Evolutionary conservation across 2,797 vertebrate genomes (phyloP), one percentile per base, ranked within the genome.

Genomic region (Myripristis jacobus): DNA sequence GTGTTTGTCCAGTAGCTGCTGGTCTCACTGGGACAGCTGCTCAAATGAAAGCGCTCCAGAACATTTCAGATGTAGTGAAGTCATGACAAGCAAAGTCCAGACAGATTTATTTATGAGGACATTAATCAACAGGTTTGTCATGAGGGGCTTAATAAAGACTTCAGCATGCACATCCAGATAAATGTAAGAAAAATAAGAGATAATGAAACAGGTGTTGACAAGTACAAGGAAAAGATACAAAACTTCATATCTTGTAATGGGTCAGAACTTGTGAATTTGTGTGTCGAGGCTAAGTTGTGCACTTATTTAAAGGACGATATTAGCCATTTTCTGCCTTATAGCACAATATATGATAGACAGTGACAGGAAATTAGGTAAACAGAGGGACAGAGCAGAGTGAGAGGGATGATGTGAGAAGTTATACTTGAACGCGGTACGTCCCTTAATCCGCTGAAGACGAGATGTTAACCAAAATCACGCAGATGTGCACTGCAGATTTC

Each of bases 401-500:
- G 43, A 46, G 43, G n/a, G 43, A 19, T 46, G 6, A 46, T 5
- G 43, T 38, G 36, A 3, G 36, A 38, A 36, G 10, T 36, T 36
- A 9, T 8, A 36, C 34, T 2, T 9, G 47, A 48, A 48, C 47
- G 21, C n/a, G 47, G 47, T 48, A 9, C 56, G 24, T 41, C 18
- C 36, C 4, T 13, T 18, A 47, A 63, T 13, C 21, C 19, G 19
- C 22, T 31, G 29, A 65, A 34, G 36, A 13, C 15, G 63, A 80
- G 59, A 63, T 74, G 82, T 53, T 66, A 63, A 73, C 54, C 24
- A 27, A 63, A 66, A 82, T 70, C 50, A 25, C 36, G 11, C 75
- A 79, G 78, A 80, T 77, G 83, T 81, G 38, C 72, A 3, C 8
- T 34, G 61, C 70, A 78, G 60, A 72, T 85, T 82, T 81, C 70